Base-by-base conservation (phyloP, 35 echinoderm and acorn worm species). In the Acanthaster planci region DNA sequence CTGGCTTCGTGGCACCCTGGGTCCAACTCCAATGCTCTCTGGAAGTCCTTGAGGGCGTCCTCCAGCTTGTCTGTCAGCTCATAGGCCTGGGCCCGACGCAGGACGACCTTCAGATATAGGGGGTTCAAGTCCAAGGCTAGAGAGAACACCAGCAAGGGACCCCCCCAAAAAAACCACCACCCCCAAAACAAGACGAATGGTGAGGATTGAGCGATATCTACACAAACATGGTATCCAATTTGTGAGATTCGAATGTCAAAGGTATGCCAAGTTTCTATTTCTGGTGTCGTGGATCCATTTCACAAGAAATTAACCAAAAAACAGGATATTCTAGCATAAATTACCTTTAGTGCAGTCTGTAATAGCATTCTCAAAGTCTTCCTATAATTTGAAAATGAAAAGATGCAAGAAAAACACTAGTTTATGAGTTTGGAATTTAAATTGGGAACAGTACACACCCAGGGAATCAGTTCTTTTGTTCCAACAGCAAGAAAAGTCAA, bases 41-140 rank as follows among this genome's bases (percentile, higher is more conserved):
- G 88, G 67, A 81, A 98, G 84, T 98, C 95, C 9, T 84, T 54
- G 9, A 93, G 68, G 40, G 91, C 78, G 44, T 97, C 95, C 10
- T 97, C 95, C 39, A 97, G 88, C 50, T 97, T 97, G 50, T 97
- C 95, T 15, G 84, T 80, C 39, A 88, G 37, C 78, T 97, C 95
- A 57, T 97, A 93, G 4, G 87, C 84, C 21, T 97, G 92, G 10
- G 95, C 95, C 81, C 95, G 75, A 21, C 95, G 81, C 18, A 97
- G 39, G 4, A 86, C 76, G 5, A 89, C 91, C 82, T 93, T 89
- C 37, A 97, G 27, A 40, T 86, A 84, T 36, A 78, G 42, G 8
- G 82, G 75, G 77, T 90, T 75, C 21, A 84, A 38, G 7, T 40
- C 38, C 42, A 90, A 52, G 0, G 79, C 80, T 83, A 67, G 21